Conservation (phyloP, 2,888 invertebrate genomes). For the Lithosia quadra region DNA sequence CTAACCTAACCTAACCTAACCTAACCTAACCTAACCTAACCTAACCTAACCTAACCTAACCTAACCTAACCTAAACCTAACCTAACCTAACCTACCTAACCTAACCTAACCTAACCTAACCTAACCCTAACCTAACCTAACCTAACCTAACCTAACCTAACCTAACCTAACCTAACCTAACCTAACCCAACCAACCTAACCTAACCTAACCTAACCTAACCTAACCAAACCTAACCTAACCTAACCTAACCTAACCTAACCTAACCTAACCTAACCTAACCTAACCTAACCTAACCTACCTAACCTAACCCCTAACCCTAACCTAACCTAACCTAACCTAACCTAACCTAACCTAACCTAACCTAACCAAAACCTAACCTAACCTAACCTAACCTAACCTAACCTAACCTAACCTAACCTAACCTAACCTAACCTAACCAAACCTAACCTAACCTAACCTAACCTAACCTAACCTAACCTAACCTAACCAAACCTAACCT, state of each 20-base stretch:
- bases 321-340: constrained; percentile 32
- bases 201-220: constrained; percentile 44
- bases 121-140: constrained; percentile 46
- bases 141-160: constrained; percentile 49
- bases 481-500: constrained; percentile 29
- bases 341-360: constrained; percentile 39
- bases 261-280: constrained; percentile 34
- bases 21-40: constrained; percentile 40
- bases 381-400: constrained; percentile 10
- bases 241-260: constrained; percentile 31
- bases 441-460: too few species aligned
- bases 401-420: constrained; percentile 26
- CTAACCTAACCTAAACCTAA: constrained; percentile 34
- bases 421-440: constrained; percentile 16
- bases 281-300: constrained; percentile 33
- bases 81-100: constrained; percentile 44
- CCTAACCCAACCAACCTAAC: constrained; percentile 35
- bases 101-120: constrained; percentile 35
- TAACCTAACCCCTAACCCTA: constrained; percentile 33
- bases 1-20: constrained; percentile 34
- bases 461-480: too few species aligned
- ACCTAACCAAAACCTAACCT: constrained; percentile 36
- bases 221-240: constrained; percentile 35
- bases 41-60: constrained; percentile 32
- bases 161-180: constrained; percentile 38